Percentiles rank a stretch among this genome's conserved stretches.
phyloP scores from a whole-genome alignment of 30 jellyfish, hydroid and myxozoan species.

The Turritopsis dohrnii region DNA sequence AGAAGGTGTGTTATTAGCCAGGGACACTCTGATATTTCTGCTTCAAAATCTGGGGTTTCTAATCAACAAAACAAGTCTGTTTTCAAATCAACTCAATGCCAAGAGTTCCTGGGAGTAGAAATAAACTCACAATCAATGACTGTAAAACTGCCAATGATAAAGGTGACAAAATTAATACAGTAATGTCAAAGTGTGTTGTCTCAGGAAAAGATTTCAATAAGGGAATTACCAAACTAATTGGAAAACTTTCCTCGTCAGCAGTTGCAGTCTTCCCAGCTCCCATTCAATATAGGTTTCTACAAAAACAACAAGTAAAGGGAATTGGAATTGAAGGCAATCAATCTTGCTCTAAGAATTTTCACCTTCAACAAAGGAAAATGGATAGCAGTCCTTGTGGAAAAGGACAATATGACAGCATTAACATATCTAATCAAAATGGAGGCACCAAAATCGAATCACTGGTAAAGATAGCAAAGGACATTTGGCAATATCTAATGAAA shows the following conservation, averaged over 20 bases:
- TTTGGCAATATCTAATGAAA: background rate
- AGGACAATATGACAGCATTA: background rate
- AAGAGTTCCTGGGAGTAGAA: background rate
- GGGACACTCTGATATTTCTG: no score
- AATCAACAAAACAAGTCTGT: background rate
- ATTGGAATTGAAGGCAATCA: no score
- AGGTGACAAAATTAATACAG: background rate
- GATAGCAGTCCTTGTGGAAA: background rate
- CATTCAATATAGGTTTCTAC: no score
- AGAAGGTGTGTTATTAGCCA: no score
- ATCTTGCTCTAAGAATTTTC: no score
- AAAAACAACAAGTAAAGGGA: no score
- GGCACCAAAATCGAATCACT: background rate
- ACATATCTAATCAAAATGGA: background rate
- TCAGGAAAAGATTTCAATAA: no score
- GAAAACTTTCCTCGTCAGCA: no score
- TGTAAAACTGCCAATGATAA: conserved; percentile 6
- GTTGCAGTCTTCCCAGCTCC: no score
- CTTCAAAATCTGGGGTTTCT: conserved; percentile 9
- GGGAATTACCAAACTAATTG: no score
- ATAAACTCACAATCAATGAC: background rate
- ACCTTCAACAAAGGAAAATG: no score
- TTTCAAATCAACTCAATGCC: background rate
- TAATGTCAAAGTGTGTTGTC: background rate
- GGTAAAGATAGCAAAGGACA: conserved; percentile 4